Percentiles rank a stretch among this genome's conserved stretches.
Conservation (phyloP, 1,140 invertebrate species). For the Ooceraea biroi region DNA sequence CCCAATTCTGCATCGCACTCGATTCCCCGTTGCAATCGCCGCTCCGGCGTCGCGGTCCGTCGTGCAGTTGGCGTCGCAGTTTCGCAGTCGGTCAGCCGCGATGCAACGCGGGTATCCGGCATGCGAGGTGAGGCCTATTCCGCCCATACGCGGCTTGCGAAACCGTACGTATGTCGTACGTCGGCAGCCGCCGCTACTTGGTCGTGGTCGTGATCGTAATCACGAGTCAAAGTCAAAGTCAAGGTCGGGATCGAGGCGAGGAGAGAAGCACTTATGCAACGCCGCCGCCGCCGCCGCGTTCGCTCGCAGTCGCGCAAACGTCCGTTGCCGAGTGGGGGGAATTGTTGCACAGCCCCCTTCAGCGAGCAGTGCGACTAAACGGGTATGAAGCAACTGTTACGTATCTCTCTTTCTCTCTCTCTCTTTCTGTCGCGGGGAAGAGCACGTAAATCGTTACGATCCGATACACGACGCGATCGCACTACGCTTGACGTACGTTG, state of each 20-base stretch:
- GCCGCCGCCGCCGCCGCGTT: slow-evolving; percentile 16
- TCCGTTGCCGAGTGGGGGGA: slow-evolving; percentile 39
- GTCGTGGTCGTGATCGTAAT: slow-evolving; percentile 75
- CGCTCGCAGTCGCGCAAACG: slow-evolving; percentile 55
- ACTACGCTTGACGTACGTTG: not conserved
- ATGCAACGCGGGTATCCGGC: slow-evolving; percentile 15
- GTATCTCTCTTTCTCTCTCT: slow-evolving; percentile 40
- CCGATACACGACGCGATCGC: slow-evolving; percentile 9
- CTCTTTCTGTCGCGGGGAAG: not conserved
- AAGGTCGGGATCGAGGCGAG: slow-evolving; percentile 80
- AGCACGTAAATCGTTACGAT: not conserved
- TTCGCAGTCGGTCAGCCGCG: slow-evolving; percentile 3
- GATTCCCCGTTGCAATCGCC: slow-evolving; percentile 57
- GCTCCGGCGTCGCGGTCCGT: not conserved
- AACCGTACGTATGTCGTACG: slow-evolving; percentile 74
- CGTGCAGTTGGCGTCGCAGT: not conserved
- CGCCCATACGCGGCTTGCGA: slow-evolving; percentile 68
- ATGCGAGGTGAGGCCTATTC: slow-evolving; percentile 11
- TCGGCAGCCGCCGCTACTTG: slow-evolving; percentile 64
- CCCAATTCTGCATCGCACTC: slow-evolving; percentile 37
- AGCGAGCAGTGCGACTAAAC: slow-evolving; percentile 57
- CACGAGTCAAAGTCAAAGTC: slow-evolving; percentile 84
- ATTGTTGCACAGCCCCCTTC: slow-evolving; percentile 55
- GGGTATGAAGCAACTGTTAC: slow-evolving; percentile 69
- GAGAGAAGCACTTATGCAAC: slow-evolving; percentile 81